phyloP scores from a whole-genome alignment of 1,140 invertebrate species.

The Rhyacophila brunnea region DNA sequence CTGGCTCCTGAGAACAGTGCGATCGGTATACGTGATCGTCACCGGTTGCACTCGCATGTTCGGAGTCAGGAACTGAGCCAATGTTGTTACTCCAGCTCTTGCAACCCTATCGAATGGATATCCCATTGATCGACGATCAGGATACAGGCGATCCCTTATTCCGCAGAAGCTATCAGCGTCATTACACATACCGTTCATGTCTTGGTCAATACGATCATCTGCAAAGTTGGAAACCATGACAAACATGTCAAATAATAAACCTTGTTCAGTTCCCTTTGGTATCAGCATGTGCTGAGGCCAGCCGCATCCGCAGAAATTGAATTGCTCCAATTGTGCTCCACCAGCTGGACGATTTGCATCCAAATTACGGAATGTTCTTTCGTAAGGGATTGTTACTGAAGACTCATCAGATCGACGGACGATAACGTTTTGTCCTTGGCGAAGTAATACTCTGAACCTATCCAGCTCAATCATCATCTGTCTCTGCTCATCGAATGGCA shows the following conservation, averaged over 20 bases:
- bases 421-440: slow-evolving; percentile 63
- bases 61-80: slow-evolving; percentile 63
- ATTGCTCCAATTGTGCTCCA: slow-evolving; percentile 55
- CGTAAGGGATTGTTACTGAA: slow-evolving; percentile 71
- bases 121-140: slow-evolving; percentile 72
- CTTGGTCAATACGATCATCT: slow-evolving; percentile 60
- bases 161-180: slow-evolving; percentile 75
- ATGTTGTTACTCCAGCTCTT: slow-evolving; percentile 45
- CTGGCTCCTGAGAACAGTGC: slow-evolving; percentile 30
- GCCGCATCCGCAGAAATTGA: slow-evolving; percentile 82
- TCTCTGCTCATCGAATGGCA: slow-evolving; percentile 65
- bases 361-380: slow-evolving; percentile 66
- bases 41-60: slow-evolving; percentile 66
- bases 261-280: slow-evolving; percentile 68
- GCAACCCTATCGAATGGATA: slow-evolving; percentile 72
- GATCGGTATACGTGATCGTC: slow-evolving; percentile 50
- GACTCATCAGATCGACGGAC: slow-evolving; percentile 64
- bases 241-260: slow-evolving; percentile 72
- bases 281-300: slow-evolving; percentile 85
- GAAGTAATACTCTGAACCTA: slow-evolving; percentile 65
- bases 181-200: slow-evolving; percentile 50
- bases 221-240: slow-evolving; percentile 78
- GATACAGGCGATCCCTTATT: slow-evolving; percentile 69
- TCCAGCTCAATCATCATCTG: slow-evolving; percentile 75
- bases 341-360: slow-evolving; percentile 54